These are phyloP conservation scores for Callospermophilus lateralis DNA, from an alignment of 2,113 vertebrate genomes.

Conservation along the genomic window DNA sequence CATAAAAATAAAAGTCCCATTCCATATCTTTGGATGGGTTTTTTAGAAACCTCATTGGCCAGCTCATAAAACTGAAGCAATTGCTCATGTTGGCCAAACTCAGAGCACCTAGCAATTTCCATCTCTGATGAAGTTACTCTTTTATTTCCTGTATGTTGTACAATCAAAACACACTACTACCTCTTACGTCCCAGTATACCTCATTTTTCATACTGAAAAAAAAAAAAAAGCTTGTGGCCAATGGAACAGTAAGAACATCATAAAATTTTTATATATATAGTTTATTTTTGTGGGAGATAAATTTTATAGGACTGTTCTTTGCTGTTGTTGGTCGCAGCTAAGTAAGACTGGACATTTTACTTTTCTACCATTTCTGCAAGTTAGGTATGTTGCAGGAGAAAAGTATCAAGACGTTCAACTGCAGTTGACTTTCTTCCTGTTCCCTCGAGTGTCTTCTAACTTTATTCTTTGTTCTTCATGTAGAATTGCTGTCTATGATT, in stretches of 20 bases:
- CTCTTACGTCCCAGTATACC: constrained; percentile 97
- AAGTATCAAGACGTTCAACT: constrained; percentile 88
- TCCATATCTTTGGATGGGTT: constrained; percentile 65
- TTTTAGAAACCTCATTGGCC: constrained; percentile 85
- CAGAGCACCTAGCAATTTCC: constrained; percentile 88
- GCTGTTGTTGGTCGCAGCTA: constrained; percentile 91
- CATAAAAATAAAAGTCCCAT: constrained; percentile 77
- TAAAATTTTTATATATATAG: constrained; percentile 96
- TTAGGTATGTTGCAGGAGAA: constrained; percentile 90
- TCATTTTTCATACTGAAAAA: constrained; percentile 96
- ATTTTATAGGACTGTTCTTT: constrained; percentile 97
- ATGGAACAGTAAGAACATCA: constrained; percentile 93
- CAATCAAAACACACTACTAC: constrained; percentile 98
- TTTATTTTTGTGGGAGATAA: constrained; percentile 98
- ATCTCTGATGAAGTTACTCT: constrained; percentile 89
- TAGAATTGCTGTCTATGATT: constrained; percentile 94
- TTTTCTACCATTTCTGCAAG: constrained; percentile 92
- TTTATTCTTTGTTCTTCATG: constrained; percentile 90
- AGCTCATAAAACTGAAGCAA: constrained; percentile 83
- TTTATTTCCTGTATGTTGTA: constrained; percentile 92
- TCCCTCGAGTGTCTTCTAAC: constrained; percentile 90
- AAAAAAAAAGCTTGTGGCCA: constrained; percentile 92
- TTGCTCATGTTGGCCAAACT: constrained; percentile 81
- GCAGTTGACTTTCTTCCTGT: constrained; percentile 87
- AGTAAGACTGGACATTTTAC: constrained; percentile 94